These are phyloP conservation scores for Miichthys miiuy DNA, from an alignment of 2,797 vertebrate genomes.

Conservation along the genomic window DNA sequence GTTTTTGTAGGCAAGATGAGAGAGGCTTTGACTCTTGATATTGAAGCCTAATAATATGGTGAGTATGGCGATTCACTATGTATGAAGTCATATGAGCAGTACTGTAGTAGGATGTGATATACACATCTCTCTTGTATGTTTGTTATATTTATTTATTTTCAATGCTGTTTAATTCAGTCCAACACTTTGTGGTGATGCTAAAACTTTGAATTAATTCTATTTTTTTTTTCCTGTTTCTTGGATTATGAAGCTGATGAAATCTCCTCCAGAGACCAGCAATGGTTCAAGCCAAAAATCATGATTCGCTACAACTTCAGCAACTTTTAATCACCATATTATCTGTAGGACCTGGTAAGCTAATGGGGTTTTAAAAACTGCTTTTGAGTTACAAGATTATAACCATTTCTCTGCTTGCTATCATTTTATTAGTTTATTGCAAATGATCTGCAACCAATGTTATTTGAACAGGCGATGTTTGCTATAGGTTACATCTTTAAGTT, in stretches of 20 bases:
- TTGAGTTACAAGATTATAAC: background rate
- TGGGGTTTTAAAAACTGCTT: conserved; percentile 2
- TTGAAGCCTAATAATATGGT: conserved; percentile 18
- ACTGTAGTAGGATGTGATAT: background rate
- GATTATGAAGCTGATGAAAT: conserved; percentile 7
- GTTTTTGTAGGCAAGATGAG: conserved; percentile 27
- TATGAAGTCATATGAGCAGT: background rate
- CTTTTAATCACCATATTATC: conserved; percentile 11
- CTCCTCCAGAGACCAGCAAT: conserved; percentile 8
- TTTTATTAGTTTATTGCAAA: background rate
- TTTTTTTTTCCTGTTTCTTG: conserved; percentile 37
- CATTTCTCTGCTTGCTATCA: conserved; percentile 25
- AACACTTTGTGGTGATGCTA: background rate
- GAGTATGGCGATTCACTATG: conserved; percentile 20
- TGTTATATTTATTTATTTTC: background rate
- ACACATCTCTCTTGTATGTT: background rate
- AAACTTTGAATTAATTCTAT: background rate
- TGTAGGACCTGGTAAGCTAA: background rate
- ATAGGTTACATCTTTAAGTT: background rate
- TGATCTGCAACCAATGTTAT: background rate
- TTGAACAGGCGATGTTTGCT: conserved; percentile 1
- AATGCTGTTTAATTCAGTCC: background rate
- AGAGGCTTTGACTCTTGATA: background rate
- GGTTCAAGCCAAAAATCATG: background rate
- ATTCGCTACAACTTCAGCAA: conserved; percentile 12